These are phyloP conservation scores for Theonella swinhoei DNA, from an alignment of 37 sponge, comb jelly and placozoan genomes.

Conservation along the genomic window DNA sequence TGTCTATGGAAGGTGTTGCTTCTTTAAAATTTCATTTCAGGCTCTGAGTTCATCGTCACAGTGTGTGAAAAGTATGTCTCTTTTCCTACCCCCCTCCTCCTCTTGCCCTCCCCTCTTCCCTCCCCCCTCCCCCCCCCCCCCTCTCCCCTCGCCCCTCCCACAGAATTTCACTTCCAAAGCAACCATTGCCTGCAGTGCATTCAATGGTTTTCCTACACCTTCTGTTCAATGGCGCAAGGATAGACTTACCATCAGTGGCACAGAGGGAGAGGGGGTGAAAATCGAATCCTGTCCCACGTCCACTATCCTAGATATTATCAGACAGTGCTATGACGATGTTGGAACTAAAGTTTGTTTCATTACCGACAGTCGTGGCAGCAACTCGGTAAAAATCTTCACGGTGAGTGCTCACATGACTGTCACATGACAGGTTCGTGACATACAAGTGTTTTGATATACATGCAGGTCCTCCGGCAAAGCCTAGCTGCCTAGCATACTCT, in stretches of 20 bases:
- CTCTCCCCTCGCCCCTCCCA: constrained; percentile 34
- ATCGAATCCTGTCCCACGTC: constrained; percentile 50
- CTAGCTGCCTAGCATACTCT: too few species aligned
- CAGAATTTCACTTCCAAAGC: constrained; percentile 32
- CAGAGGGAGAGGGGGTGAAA: constrained; percentile 9
- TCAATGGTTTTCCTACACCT: constrained; percentile 75
- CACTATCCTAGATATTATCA: constrained; percentile 42
- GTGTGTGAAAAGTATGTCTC: too few species aligned
- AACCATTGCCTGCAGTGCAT: constrained; percentile 67
- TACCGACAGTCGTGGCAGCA: constrained; percentile 57
- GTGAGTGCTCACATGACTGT: too few species aligned
- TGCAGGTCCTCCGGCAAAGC: too few species aligned
- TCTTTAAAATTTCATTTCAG: too few species aligned
- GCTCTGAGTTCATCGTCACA: too few species aligned
- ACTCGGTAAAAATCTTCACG: constrained; percentile 17
- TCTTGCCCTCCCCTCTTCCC: too few species aligned
- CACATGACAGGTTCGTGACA: too few species aligned
- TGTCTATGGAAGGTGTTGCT: too few species aligned
- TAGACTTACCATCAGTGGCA: neutral
- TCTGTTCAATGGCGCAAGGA: constrained; percentile 62
- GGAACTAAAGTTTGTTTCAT: constrained; percentile 63
- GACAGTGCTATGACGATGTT: constrained; percentile 35
- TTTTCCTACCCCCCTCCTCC: too few species aligned
- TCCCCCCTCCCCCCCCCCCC: too few species aligned
- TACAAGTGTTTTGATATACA: too few species aligned